Evolutionary conservation across 2,113 vertebrate genomes (phyloP), one percentile per base, ranked within the genome.

Genomic region (Leptobrachium leishanense): DNA sequence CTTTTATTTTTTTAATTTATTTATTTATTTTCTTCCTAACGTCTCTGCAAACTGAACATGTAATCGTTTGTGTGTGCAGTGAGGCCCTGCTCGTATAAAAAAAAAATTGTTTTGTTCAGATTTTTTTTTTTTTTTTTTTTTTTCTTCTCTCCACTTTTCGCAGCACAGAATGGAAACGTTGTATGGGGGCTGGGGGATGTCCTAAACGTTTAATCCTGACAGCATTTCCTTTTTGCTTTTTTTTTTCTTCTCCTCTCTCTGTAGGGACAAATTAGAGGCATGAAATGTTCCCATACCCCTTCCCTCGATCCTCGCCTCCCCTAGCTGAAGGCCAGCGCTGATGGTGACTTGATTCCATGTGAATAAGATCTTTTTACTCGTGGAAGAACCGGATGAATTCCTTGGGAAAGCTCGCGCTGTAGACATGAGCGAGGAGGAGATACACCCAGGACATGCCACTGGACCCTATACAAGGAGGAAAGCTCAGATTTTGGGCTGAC

Each of bases 251-350:
- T 68, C 11, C 39, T 44, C 42, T 80, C 46, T 80, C 72, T 79
- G 13, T 64, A 80, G 78, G 78, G 54, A 74, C 46, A 74, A 66
- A 62, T 68, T 59, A 68, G 53, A 57, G 43, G 31, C 50, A 57
- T 73, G 72, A 44, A 53, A 80, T 74, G 71, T 80, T 74, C 78
- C 64, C 70, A 68, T 66, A 65, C 55, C 31, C 20, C 59, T 79
- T 59, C 59, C 64, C 13, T 65, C 15, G n/a, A 59, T 55, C 63
- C 46, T 54, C 31, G 63, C 57, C 77, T 73, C 77, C 67, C 40
- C 55, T 73, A 79, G 73, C 70, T 40, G 13, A 43, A 64, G 59
- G 59, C 4, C 42, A 10, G n/a, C 69, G 9, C 68, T 15, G 31
- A 62, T 10, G n/a, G 12, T 8, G 4, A 31, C 59, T 66, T 72